Evolutionary conservation across 1,140 invertebrate genomes (phyloP), one percentile per base, ranked within the genome.

Genomic region (Globodera rostochiensis): DNA sequence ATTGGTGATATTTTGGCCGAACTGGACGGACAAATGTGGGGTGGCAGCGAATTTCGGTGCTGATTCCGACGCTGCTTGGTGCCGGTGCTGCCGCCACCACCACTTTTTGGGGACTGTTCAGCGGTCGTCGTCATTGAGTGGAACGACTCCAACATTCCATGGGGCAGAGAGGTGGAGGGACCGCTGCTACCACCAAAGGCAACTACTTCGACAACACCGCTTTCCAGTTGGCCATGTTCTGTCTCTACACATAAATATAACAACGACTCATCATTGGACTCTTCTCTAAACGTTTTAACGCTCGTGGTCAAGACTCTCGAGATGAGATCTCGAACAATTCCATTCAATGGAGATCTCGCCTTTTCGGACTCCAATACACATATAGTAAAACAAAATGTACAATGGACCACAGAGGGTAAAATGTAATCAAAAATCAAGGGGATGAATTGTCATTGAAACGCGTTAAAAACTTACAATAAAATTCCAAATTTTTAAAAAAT

Each of bases 41-140:
- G 83, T 47, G 83, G 83, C 19, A 84, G 77, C 15, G 83, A 84
- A 66, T 86, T 86, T 45, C 83, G 83, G 21, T 85, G 71, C 36
- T 53, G 66, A 3, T 77, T 73, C 13, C 83, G 84, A 67, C 19
- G 11, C 19, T 49, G 11, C 19, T 49, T 53, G 71, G 13, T 50
- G 67, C 64, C 53, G 64, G 25, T 36, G 36, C 36, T 36, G 36
- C 36, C 2, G 36, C 1, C 47, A 1, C 25, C 13, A 21, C 25
- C 47, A 46, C 45, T 64, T 78, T 69, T 25, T 78, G 45, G 60
- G 13, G n/a, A 69, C 25, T 36, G 36, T 36, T 21, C 64, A 53
- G 45, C 66, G 74, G 15, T 0, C 1, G 1, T 76, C 25, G 66
- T 67, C 76, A 78, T 50, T 19, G 76, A 78, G 6, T 78, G 76